A percentile compares a stretch with the other conserved stretches of the same genome.
Evolutionary conservation across 2,888 invertebrate genomes (phyloP).

Genomic region (Atrina japonica): DNA sequence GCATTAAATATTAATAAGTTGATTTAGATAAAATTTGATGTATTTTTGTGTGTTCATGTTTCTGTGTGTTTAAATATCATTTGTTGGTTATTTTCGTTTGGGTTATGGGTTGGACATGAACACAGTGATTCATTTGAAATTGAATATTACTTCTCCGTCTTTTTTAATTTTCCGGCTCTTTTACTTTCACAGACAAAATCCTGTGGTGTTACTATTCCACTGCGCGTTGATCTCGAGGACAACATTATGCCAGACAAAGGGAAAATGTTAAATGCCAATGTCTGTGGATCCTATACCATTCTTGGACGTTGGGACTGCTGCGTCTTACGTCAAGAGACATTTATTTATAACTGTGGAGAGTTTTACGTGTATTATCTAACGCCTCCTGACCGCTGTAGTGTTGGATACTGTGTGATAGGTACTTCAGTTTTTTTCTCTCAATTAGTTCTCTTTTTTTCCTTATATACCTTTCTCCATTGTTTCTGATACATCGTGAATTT

Average conservation of each 20-base stretch:
- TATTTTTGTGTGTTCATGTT: too few species aligned
- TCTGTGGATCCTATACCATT: conserved; percentile 59
- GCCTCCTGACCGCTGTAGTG: conserved; percentile 59
- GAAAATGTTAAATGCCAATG: conserved; percentile 38
- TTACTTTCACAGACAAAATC: conserved; percentile 45
- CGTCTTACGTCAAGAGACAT: conserved; percentile 47
- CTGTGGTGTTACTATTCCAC: conserved; percentile 54
- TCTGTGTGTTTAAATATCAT: too few species aligned
- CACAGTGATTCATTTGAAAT: not conserved
- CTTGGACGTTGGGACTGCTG: conserved; percentile 65
- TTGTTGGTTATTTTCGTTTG: too few species aligned
- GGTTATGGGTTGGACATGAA: too few species aligned
- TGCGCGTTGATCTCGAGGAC: conserved; percentile 52
- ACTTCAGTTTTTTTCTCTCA: too few species aligned
- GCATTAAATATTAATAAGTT: too few species aligned
- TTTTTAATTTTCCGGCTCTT: not conserved
- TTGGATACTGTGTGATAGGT: conserved; percentile 62
- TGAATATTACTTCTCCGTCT: not conserved
- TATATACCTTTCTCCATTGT: too few species aligned
- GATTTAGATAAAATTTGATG: too few species aligned
- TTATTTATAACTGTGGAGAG: conserved; percentile 54
- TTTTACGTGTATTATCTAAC: conserved; percentile 57
- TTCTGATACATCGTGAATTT: too few species aligned
- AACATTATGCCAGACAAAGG: conserved; percentile 38
- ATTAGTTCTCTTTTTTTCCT: too few species aligned